Evolutionary conservation across 2,888 invertebrate genomes (phyloP), one percentile per base, ranked within the genome.

Genomic region (Heliconius ismenius): DNA sequence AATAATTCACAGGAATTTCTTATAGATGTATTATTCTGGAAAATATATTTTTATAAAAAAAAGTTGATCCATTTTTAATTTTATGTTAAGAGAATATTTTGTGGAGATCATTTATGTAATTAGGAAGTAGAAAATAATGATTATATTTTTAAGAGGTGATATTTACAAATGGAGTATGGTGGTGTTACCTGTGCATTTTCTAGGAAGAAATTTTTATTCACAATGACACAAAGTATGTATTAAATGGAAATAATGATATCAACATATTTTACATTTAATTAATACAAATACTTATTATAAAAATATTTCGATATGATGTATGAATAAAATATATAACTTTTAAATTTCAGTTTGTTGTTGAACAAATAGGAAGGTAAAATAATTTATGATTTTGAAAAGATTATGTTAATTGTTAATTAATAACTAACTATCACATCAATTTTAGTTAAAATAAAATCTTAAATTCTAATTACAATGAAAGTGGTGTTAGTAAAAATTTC

Each of bases 401-500:
- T n/a, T 26, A 54, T 4, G 11, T 54, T 69, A 39, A 24, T 67
- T n/a, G n/a, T 64, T 68, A 62, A 21, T 43, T 64, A 65, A 68
- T 60, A 72, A 62, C 65, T 69, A 70, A 60, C 78, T 81, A 82
- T 79, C 79, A 79, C 79, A 81, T 73, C 26, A 73, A 78, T 62
- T 63, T n/a, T 7, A 70, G 39, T 78, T 70, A 75, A 78, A 76
- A 79, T 73, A 76, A 28, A 26, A 64, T 68, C 74, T 76, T 75
- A 75, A 63, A 21, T 43, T 49, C 54, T 72, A 49, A 60, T 43
- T 24, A 72, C 36, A 36, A 68, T 63, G 39, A 26, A 63, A 39
- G 18, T 32, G 54, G n/a, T 63, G 70, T 85, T 88, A 91, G 79
- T 92, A 87, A 82, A 90, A 89, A 79, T 91, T 89, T 84, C 84